phyloP scores from a whole-genome alignment of 2,888 invertebrate species.

The Bombylius discolor region DNA sequence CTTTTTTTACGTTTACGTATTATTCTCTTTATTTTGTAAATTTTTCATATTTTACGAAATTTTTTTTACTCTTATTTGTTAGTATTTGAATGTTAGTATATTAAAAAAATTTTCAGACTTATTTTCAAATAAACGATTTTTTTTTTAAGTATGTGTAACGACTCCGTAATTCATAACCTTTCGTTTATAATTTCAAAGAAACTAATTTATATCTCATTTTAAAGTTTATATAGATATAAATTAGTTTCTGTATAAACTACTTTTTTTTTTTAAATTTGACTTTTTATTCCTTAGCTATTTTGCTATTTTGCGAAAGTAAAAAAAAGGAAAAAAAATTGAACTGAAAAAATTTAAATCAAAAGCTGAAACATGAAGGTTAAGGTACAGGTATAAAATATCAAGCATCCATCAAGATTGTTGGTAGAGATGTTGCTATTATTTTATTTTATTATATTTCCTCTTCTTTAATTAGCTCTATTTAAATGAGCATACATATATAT shows the following conservation, averaged over 20 bases:
- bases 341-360: neutral
- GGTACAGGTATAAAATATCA: neutral
- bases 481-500: too few relatives aligned
- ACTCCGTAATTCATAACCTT: too few relatives aligned
- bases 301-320: too few relatives aligned
- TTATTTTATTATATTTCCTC: neutral
- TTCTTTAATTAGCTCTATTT: neutral
- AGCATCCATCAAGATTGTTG: slow-evolving; percentile 26
- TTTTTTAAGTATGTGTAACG: too few relatives aligned
- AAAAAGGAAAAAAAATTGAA: neutral
- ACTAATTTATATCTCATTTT: too few relatives aligned
- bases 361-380: neutral
- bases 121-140: too few relatives aligned
- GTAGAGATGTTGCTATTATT: slow-evolving; percentile 24
- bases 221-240: too few relatives aligned
- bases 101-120: too few relatives aligned
- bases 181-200: too few relatives aligned
- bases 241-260: too few relatives aligned
- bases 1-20: slow-evolving; percentile 9
- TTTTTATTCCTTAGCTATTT: neutral
- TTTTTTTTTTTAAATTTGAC: neutral
- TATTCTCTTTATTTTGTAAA: neutral
- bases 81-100: too few relatives aligned
- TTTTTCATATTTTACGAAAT: neutral
- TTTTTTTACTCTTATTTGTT: neutral